Conservation (phyloP, 1,140 invertebrate species). For the Ptiloglossa arizonensis region DNA sequence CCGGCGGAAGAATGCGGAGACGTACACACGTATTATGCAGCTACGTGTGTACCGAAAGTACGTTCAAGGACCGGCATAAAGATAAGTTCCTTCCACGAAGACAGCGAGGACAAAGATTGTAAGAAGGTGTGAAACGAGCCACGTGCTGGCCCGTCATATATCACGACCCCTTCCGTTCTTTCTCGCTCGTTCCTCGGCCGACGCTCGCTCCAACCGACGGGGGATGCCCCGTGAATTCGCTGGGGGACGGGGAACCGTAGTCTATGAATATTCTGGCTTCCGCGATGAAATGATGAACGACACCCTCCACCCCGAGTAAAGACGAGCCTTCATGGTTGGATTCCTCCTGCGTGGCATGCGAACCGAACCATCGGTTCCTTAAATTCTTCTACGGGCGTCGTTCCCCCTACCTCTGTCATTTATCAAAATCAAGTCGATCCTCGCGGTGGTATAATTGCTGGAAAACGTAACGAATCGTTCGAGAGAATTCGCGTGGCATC, state of each 20-base stretch:
- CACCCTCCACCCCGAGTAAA: slow-evolving; percentile 62
- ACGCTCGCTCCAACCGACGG: slow-evolving; percentile 33
- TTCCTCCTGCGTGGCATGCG: slow-evolving; percentile 70
- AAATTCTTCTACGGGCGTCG: slow-evolving; percentile 75
- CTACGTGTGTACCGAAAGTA: slow-evolving; percentile 38
- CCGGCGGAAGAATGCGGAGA: slow-evolving; percentile 26
- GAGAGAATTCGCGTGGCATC: neutral
- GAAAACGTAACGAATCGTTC: slow-evolving; percentile 41
- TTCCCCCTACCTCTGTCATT: slow-evolving; percentile 64
- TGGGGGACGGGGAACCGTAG: slow-evolving; percentile 50
- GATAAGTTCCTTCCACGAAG: slow-evolving; percentile 70
- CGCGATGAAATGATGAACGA: slow-evolving; percentile 78
- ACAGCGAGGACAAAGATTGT: slow-evolving; percentile 69
- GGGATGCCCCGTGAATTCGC: slow-evolving; percentile 21
- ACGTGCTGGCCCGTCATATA: slow-evolving; percentile 76
- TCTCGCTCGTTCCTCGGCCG: slow-evolving; percentile 11
- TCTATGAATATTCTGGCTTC: slow-evolving; percentile 79
- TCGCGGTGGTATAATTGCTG: slow-evolving; percentile 55
- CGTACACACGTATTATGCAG: slow-evolving; percentile 25
- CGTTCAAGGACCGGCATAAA: slow-evolving; percentile 64
- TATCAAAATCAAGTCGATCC: slow-evolving; percentile 77
- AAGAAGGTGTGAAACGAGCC: slow-evolving; percentile 76
- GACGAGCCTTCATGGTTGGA: slow-evolving; percentile 70
- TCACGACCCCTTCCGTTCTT: slow-evolving; percentile 68
- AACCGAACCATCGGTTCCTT: slow-evolving; percentile 78